These are phyloP conservation scores for Microvelia longipes DNA, from an alignment of 1,140 invertebrate species.

Conservation along the genomic window DNA sequence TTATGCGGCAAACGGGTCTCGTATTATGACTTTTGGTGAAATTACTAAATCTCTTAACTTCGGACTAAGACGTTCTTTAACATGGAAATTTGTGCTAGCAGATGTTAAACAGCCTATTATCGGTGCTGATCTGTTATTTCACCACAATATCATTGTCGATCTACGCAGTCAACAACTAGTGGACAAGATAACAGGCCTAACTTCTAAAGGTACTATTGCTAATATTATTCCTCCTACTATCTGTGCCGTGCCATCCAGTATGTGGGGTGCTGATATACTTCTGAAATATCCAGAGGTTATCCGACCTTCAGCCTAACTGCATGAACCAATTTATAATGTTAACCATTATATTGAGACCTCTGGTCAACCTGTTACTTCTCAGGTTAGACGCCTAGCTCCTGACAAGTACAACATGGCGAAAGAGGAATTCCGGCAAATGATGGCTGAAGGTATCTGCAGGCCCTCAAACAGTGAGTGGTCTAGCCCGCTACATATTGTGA, in stretches of 20 bases:
- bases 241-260: neutral
- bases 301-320: neutral
- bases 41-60: slow-evolving; percentile 17
- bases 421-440: slow-evolving; percentile 23
- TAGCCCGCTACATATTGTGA: slow-evolving; percentile 30
- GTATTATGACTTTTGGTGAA: neutral
- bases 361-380: slow-evolving; percentile 27
- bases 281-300: neutral
- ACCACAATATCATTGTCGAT: neutral
- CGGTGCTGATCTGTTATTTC: slow-evolving; percentile 28
- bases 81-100: slow-evolving; percentile 30
- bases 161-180: neutral
- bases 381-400: slow-evolving; percentile 25
- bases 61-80: slow-evolving; percentile 25
- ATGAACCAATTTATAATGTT: slow-evolving; percentile 13
- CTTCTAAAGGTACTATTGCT: slow-evolving; percentile 15
- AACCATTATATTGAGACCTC: slow-evolving; percentile 21
- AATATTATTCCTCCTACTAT: neutral
- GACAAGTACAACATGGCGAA: slow-evolving; percentile 19
- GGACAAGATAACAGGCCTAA: slow-evolving; percentile 22
- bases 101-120: slow-evolving; percentile 29
- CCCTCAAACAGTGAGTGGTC: slow-evolving; percentile 28
- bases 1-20: slow-evolving; percentile 5
- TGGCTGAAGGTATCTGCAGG: slow-evolving; percentile 20
- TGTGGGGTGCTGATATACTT: neutral